Evolutionary conservation across 2,888 invertebrate genomes (phyloP), one percentile per base, ranked within the genome.

Genomic region (Neoscelio sp.): DNA sequence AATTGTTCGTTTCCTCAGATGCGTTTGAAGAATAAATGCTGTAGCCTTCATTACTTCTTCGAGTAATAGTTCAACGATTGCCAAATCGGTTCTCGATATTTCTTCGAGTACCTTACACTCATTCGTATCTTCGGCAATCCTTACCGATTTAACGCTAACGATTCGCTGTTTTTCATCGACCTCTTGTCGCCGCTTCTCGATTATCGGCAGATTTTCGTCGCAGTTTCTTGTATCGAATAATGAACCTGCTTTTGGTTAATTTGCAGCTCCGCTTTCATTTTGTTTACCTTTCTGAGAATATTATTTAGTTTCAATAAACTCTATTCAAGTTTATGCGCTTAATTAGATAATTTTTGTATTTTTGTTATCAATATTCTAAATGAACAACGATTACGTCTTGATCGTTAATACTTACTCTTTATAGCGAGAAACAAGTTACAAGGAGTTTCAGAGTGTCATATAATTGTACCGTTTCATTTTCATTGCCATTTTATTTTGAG

Each of bases 261-360:
- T 81, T 94, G 96, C 68, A 98, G 90, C 87, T 97, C 97, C 8
- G 94, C 93, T 0, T 96, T 95, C 96, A 97, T 97, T 73, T 93
- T 93, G 58, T 95, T 94, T 0, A 98, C 97, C 89, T 95, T 95
- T 80, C 92, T 93, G 26, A 95, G 93, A 0, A 97, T 97, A 85
- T 97, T 97, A 83, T 96, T 95, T 65, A 98, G 96, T 91, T 97
- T 97, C 46, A 94, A 95, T 50, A 98, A 91, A 3, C 97, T 97
- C 87, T 95, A 96, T 40, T 95, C 91, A 18, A 98, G 91, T 88
- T 96, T 96, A 89, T 95, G 95, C 0, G 96, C 95, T 82, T 95
- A 94, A 8, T 93, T 89, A 0, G 95, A 93, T 18, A 96, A 91
- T 86, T 95, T 95, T 7, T 90, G 88, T 8, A 96, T 93, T 88